A percentile compares a stretch with the other conserved stretches of the same genome.
Conservation (phyloP, 35 echinoderm and acorn worm genomes). For the Lytechinus variegatus region DNA sequence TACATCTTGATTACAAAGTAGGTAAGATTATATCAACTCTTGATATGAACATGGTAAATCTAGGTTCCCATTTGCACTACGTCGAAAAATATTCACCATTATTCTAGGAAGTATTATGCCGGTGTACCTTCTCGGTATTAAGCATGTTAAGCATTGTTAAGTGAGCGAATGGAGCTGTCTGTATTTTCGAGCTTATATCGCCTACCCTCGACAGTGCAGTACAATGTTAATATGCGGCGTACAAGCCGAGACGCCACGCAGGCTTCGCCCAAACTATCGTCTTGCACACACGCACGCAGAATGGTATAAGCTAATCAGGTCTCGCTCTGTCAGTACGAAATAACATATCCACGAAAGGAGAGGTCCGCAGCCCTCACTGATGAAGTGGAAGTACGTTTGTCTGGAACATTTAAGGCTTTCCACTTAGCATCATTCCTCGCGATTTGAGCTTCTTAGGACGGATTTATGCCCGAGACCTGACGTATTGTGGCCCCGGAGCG, state of each 20-base stretch:
- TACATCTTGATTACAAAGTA: no score
- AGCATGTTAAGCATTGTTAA: no score
- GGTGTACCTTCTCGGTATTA: no score
- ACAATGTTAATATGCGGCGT: background rate
- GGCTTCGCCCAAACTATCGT: background rate
- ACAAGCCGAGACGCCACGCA: background rate
- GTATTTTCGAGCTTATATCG: no score
- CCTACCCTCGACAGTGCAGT: background rate
- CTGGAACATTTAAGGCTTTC: background rate
- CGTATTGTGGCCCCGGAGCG: background rate
- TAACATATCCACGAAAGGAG: background rate
- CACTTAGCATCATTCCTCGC: background rate
- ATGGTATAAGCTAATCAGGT: background rate
- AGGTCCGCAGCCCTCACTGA: background rate
- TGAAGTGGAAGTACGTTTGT: background rate
- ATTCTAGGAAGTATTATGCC: no score
- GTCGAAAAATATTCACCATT: no score
- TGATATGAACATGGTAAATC: no score
- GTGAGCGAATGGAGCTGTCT: no score
- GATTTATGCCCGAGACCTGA: background rate
- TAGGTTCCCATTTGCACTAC: no score
- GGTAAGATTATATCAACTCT: no score
- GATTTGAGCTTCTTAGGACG: background rate
- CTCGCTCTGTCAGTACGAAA: background rate
- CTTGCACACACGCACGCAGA: background rate